These are phyloP conservation scores for Microplitis deprimator DNA, from an alignment of 2,888 invertebrate genomes.

Conservation along the genomic window DNA sequence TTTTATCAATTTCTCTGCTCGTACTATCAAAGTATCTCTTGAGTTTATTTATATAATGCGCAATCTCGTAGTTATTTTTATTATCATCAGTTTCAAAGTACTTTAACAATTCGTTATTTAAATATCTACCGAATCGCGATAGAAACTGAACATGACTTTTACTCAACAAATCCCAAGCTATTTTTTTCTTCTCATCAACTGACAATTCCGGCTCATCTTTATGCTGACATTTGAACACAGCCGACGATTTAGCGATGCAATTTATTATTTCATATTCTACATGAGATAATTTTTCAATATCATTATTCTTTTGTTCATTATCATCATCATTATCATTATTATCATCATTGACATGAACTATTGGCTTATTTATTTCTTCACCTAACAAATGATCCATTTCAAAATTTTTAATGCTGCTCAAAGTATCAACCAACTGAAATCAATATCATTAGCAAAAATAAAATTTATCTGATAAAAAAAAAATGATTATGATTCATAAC, in stretches of 20 bases:
- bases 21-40: constrained; percentile 74
- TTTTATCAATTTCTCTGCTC: constrained; percentile 75
- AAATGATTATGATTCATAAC: not conserved
- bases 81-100: constrained; percentile 75
- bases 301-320: not conserved
- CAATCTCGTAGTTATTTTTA: constrained; percentile 73
- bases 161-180: constrained; percentile 78
- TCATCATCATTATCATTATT: not conserved
- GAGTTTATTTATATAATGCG: constrained; percentile 78
- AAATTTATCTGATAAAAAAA: not conserved
- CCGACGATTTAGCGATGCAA: constrained; percentile 71
- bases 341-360: not conserved
- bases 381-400: constrained; percentile 23
- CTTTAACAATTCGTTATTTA: constrained; percentile 79
- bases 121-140: constrained; percentile 81
- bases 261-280: constrained; percentile 76
- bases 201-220: constrained; percentile 83
- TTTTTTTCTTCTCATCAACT: constrained; percentile 78
- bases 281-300: constrained; percentile 42
- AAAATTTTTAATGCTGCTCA: constrained; percentile 13
- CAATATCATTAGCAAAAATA: not conserved
- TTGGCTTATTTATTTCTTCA: not conserved
- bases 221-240: constrained; percentile 85
- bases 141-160: constrained; percentile 82
- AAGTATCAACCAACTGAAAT: not conserved